Percentiles rank a stretch among this genome's conserved stretches.
Evolutionary conservation across 2,113 vertebrate genomes (phyloP).

Genomic region (Oxyruncus cristatus): DNA sequence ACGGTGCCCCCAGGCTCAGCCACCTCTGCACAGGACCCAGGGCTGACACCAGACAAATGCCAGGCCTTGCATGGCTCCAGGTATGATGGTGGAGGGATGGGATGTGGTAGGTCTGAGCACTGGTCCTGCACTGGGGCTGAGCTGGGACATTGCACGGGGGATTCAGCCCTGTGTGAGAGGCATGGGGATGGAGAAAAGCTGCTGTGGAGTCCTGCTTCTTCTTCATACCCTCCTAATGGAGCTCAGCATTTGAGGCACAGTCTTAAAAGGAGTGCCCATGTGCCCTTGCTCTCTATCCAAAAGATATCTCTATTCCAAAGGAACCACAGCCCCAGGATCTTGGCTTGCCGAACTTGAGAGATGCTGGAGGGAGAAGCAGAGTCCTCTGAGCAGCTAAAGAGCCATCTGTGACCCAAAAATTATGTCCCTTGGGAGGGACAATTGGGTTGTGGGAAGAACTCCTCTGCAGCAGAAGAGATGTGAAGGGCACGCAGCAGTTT

Average conservation of each 20-base stretch:
- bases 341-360: background rate
- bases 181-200: background rate
- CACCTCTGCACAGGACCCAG: background rate
- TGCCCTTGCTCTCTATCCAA: background rate
- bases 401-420: background rate
- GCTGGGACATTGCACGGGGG: background rate
- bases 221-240: background rate
- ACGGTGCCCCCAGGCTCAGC: background rate
- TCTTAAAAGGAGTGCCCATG: background rate
- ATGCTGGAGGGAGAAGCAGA: background rate
- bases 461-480: background rate
- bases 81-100: background rate
- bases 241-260: background rate
- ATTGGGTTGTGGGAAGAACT: background rate
- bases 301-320: background rate
- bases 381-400: background rate
- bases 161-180: background rate
- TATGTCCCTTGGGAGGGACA: background rate
- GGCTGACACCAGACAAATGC: background rate
- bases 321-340: background rate
- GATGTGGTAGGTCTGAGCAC: background rate
- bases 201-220: background rate
- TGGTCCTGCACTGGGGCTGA: background rate
- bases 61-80: background rate
- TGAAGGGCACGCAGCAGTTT: background rate